These are phyloP conservation scores for Coelopa pilipes DNA, from an alignment of 2,888 invertebrate genomes.

Conservation along the genomic window DNA sequence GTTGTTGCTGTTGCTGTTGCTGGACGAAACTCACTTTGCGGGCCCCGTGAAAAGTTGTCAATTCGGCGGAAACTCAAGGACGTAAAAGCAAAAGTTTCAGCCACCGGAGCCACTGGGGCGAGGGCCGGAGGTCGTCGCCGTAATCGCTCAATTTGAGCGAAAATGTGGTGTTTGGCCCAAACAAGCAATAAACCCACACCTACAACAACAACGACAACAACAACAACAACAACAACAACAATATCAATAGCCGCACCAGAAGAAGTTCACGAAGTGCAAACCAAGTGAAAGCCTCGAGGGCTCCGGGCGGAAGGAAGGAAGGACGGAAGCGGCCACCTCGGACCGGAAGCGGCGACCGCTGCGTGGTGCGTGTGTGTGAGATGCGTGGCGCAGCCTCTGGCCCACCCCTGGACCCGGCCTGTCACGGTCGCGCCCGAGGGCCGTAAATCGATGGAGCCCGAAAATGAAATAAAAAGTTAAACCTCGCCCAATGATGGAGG, in stretches of 20 bases:
- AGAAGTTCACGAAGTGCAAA: slow-evolving; percentile 2
- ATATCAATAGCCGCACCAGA: not conserved
- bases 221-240: not conserved
- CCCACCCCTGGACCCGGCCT: too few relatives aligned
- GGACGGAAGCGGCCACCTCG: not conserved
- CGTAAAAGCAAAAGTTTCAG: too few relatives aligned
- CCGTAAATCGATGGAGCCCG: too few relatives aligned
- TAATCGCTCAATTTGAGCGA: slow-evolving; percentile 20
- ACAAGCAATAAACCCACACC: slow-evolving; percentile 3
- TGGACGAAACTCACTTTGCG: not conserved
- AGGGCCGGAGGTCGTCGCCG: not conserved
- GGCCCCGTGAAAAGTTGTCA: not conserved
- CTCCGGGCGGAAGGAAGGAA: not conserved
- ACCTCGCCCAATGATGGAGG: too few relatives aligned
- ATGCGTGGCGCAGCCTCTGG: not conserved
- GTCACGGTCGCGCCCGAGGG: too few relatives aligned
- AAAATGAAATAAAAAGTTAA: too few relatives aligned
- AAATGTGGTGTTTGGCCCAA: slow-evolving; percentile 3
- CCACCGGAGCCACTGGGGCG: too few relatives aligned
- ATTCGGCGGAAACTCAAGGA: not conserved
- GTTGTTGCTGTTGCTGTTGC: too few relatives aligned
- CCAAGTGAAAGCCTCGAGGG: not conserved
- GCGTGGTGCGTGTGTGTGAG: too few relatives aligned
- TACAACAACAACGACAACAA: slow-evolving; percentile 8
- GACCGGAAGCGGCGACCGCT: not conserved